Evolutionary conservation across 2,888 invertebrate species (phyloP), one percentile per base, ranked within the genome.

Genomic region (Sialis fuliginosa): DNA sequence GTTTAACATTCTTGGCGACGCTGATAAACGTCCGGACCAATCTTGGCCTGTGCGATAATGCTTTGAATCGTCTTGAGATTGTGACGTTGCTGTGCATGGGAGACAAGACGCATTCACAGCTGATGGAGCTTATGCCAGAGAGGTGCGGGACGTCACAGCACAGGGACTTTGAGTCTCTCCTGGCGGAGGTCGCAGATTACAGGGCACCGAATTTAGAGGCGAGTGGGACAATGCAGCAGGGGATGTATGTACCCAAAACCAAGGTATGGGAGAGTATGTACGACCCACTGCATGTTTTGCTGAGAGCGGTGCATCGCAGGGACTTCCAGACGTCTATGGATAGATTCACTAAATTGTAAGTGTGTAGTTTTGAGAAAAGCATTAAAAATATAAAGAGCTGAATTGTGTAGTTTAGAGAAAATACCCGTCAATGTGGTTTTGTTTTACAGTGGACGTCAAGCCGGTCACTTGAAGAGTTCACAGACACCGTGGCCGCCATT

Each of bases 301-400:
- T 95, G 1, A 72, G 96, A 53, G 90, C 92, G 30, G 89, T 95
- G 6, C 92, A 95, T 64, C 69, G 91, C 44, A 73, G 88, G 51
- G 93, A 97, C 63, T 93, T 91, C 65, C 95, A 96, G 64, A 81
- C 84, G 7, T 88, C 93, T 9, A 81, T 95, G 79, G 95, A 97
- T 65, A 73, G 95, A 56, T 96, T 86, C 61, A 82, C 86, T 0
- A 79, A 87, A 54, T 88, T 82, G 88, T 90, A 62, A 76, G 83
- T 74, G 22, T 22, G 22, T 22, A 22, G 4, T 22, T 22, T 22
- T 2, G 22, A 22, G 22, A 4, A 41, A 41, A 41, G n/a, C n/a
- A n/a, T n/a, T n/a, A n/a, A n/a, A n/a, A n/a, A n/a, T n/a, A n/a
- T n/a, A n/a, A n/a, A n/a, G n/a, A n/a, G n/a, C n/a, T n/a, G n/a